phyloP scores from a whole-genome alignment of 1,140 invertebrate species.

The Drosophila nigromelanica region DNA sequence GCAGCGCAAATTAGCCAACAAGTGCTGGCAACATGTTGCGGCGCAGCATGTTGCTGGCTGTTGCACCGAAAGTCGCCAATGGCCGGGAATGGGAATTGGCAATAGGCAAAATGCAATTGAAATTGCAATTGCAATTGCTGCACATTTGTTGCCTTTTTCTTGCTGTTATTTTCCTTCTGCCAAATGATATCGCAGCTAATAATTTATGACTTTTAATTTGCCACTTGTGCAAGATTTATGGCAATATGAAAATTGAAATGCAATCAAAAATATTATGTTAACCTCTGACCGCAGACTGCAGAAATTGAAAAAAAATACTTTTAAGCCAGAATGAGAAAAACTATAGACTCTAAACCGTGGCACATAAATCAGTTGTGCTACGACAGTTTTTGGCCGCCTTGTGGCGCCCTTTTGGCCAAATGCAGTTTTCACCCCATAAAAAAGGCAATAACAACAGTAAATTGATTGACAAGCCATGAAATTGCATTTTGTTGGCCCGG shows the following conservation, averaged over 20 bases:
- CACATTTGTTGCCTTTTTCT: slow-evolving; percentile 5
- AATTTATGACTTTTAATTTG: slow-evolving; percentile 80
- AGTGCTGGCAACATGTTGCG: slow-evolving; percentile 52
- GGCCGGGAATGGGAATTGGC: slow-evolving; percentile 20
- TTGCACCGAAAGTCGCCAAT: slow-evolving; percentile 28
- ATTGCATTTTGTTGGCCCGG: slow-evolving; percentile 54
- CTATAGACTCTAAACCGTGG: slow-evolving; percentile 12
- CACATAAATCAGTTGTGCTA: slow-evolving; percentile 54
- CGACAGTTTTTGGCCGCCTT: slow-evolving; percentile 49
- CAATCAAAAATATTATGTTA: slow-evolving; percentile 81
- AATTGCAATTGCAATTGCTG: slow-evolving; percentile 39
- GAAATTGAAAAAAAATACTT: slow-evolving; percentile 18
- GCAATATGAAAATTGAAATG: slow-evolving; percentile 75
- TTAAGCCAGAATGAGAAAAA: slow-evolving; percentile 8
- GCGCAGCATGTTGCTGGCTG: slow-evolving; percentile 47
- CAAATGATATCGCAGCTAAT: slow-evolving; percentile 42
- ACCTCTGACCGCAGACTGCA: slow-evolving; percentile 65
- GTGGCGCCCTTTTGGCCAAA: slow-evolving; percentile 33
- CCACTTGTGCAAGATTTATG: slow-evolving; percentile 74
- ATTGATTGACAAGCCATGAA: slow-evolving; percentile 74
- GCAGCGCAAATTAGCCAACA: slow-evolving; percentile 48
- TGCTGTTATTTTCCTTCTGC: slow-evolving; percentile 20
- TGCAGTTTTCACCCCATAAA: slow-evolving; percentile 10
- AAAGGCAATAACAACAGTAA: slow-evolving; percentile 2
- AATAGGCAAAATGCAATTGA: slow-evolving; percentile 35